Evolutionary conservation across 2,888 invertebrate genomes (phyloP), one percentile per base, ranked within the genome.

Genomic region (Limenitis camilla): DNA sequence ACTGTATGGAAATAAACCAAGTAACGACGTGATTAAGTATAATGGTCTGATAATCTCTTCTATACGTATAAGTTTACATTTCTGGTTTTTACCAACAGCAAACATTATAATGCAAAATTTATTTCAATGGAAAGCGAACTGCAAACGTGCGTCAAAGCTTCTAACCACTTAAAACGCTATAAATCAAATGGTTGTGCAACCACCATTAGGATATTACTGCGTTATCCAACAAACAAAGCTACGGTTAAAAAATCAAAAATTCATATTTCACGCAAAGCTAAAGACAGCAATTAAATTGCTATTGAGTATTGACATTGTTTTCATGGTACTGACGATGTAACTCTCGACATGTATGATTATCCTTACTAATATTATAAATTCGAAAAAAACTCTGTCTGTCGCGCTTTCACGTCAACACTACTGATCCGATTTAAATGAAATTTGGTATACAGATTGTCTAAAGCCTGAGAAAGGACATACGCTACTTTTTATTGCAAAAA

Each of bases 1-100:
- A 51, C 62, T 65, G 38, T 64, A 65, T 0, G 69, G 69, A 42
- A 69, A 63, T 40, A 71, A 53, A 5, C 69, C 69, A 1, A 68
- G 43, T 1, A 69, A 39, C 6, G 65, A 61, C 5, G 62, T 49
- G 1, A 63, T 10, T 7, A 63, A 35, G 40, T 66, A 65, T 5
- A 69, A 48, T 5, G 67, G 67, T 44, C 58, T 64, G 4, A 67
- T 59, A 19, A 68, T 62, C 5, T 60, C 55, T 39, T 61, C 49
- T 27, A 67, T 55, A 19, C 52, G 45, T 10, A 60, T 29, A 59
- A 36, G 19, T 35, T 35, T 36, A 1, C 5, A 36, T 36, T 10
- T 36, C 10, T 36, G 10, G 10, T 36, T 5, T 6, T 10, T 6
- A 10, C 35, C 35, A 10, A 36, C 5, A 6, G 44, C n/a, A 10